These are phyloP conservation scores for Quadriops clusia DNA, from an alignment of 2,888 invertebrate genomes.

Conservation along the genomic window DNA sequence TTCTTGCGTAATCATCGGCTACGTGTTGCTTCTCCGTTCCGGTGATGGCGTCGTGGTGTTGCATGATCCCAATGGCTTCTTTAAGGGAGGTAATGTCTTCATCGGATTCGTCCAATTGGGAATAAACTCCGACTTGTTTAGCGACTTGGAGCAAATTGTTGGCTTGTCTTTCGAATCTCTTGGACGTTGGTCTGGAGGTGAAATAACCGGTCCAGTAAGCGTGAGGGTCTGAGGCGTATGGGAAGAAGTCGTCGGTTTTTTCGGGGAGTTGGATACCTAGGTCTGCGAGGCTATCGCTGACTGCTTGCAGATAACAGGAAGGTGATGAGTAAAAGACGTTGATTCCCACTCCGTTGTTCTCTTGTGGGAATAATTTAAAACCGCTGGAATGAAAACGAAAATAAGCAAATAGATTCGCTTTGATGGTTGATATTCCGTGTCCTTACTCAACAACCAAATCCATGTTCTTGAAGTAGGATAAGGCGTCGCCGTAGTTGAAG, in stretches of 20 bases:
- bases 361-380: too few relatives aligned
- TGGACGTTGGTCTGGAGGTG: constrained; percentile 17
- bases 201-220: constrained; percentile 17
- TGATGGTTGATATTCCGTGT: too few relatives aligned
- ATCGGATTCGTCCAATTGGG: too few relatives aligned
- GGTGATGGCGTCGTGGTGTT: constrained; percentile 72
- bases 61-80: constrained; percentile 65
- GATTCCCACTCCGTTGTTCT: constrained; percentile 8
- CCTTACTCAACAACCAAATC: constrained; percentile 77
- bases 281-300: constrained; percentile 56
- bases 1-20: constrained; percentile 61
- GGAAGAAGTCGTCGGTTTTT: constrained; percentile 46
- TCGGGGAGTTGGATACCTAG: constrained; percentile 35
- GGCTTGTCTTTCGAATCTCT: constrained; percentile 16
- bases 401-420: too few relatives aligned
- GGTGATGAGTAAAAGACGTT: constrained; percentile 80
- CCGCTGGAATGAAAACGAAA: constrained; percentile 10
- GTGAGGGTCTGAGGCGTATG: constrained; percentile 11
- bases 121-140: too few relatives aligned
- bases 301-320: constrained; percentile 68
- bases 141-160: constrained; percentile 18
- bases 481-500: constrained; percentile 70
- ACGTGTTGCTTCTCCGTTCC: constrained; percentile 28
- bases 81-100: too few relatives aligned
- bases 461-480: constrained; percentile 70